These are phyloP conservation scores for Selenia dentaria DNA, from an alignment of 2,888 invertebrate genomes.

Conservation along the genomic window DNA sequence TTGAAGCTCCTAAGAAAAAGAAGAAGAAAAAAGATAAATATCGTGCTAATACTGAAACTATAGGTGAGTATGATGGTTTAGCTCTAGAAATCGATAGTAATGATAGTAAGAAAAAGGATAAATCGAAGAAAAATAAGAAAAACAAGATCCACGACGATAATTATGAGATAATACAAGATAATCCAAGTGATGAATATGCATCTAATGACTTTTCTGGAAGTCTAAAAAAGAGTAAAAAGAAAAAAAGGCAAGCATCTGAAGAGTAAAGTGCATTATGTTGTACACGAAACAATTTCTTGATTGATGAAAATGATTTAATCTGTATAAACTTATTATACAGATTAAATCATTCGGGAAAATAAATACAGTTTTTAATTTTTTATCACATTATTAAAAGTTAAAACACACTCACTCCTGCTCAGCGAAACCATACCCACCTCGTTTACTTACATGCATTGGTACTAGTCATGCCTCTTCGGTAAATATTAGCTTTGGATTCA, in stretches of 20 bases:
- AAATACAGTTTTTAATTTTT: too few species aligned
- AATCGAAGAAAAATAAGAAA: slow-evolving; percentile 18
- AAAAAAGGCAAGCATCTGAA: slow-evolving; percentile 9
- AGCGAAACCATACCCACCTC: too few species aligned
- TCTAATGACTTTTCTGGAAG: background rate
- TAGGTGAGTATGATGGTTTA: background rate
- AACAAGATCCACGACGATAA: slow-evolving; percentile 2
- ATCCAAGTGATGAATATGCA: background rate
- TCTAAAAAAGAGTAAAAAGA: slow-evolving; percentile 16
- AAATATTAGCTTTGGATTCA: too few species aligned
- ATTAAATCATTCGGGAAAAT: too few species aligned
- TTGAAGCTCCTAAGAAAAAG: slow-evolving; percentile 9
- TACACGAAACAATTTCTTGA: too few species aligned
- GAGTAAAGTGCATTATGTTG: background rate
- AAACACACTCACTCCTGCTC: too few species aligned
- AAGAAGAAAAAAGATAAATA: slow-evolving; percentile 29
- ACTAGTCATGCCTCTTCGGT: too few species aligned
- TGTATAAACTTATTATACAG: too few species aligned
- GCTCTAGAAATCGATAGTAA: background rate
- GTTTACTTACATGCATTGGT: too few species aligned
- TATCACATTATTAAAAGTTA: too few species aligned
- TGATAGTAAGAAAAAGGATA: background rate
- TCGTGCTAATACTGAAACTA: background rate
- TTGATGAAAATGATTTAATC: too few species aligned
- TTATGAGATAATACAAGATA: background rate